A percentile compares a stretch with the other conserved stretches of the same genome.
phyloP scores from a whole-genome alignment of 30 jellyfish, hydroid and myxozoan genomes.

The Calvadosia cruxmelitensis region DNA sequence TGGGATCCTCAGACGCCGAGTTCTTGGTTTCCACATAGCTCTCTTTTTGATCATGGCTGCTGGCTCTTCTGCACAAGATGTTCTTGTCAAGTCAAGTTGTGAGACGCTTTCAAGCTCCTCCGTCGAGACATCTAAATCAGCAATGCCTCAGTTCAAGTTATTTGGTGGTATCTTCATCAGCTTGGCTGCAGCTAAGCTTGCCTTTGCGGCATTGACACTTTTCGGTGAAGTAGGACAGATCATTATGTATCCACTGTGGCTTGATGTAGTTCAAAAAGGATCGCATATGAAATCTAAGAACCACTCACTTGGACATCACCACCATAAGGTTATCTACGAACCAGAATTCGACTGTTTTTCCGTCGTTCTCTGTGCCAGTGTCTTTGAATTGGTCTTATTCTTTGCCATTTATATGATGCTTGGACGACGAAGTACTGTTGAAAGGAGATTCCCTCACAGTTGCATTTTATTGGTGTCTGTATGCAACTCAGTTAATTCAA shows the following conservation, averaged over 20 bases:
- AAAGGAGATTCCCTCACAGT: constrained; percentile 14
- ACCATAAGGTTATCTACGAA: neutral
- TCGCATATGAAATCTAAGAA: neutral
- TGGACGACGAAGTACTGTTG: constrained; percentile 7
- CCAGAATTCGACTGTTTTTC: constrained; percentile 23
- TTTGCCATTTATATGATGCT: neutral
- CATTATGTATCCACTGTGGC: constrained; percentile 21
- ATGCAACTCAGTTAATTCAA: constrained; percentile 19
- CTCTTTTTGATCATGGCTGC: too few species aligned
- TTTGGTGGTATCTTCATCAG: constrained; percentile 8
- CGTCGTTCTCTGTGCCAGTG: constrained; percentile 30
- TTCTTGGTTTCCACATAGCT: too few species aligned
- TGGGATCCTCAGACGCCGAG: too few species aligned
- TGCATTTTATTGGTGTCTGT: constrained; percentile 13
- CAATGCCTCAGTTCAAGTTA: too few species aligned
- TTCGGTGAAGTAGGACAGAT: constrained; percentile 26
- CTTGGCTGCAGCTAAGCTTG: constrained; percentile 15
- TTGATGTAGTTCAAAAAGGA: constrained; percentile 3
- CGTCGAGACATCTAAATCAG: too few species aligned
- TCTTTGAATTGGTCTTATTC: constrained; percentile 15
- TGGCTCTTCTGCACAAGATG: too few species aligned
- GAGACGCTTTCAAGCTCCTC: too few species aligned
- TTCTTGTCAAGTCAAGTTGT: too few species aligned
- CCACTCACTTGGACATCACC: neutral
- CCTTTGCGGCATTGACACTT: constrained; percentile 6